A percentile compares a stretch with the other conserved stretches of the same genome.
Evolutionary conservation across 2,888 invertebrate genomes (phyloP).

Genomic region (Drosophila nigritarsus): DNA sequence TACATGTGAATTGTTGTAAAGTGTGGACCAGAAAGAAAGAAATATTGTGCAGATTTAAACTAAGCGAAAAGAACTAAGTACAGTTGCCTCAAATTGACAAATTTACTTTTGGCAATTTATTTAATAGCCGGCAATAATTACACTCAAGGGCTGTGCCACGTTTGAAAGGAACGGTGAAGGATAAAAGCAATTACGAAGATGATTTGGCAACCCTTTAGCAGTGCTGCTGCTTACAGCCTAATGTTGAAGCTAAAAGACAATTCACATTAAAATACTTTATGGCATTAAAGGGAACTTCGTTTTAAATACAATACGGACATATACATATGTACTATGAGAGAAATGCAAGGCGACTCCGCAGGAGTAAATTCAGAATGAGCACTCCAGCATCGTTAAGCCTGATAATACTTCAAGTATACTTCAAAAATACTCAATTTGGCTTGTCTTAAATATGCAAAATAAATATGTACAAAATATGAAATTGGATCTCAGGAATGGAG

Average conservation of each 20-base stretch:
- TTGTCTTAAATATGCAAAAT: neutral
- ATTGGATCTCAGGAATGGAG: neutral
- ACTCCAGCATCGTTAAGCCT: neutral
- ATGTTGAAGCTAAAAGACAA: neutral
- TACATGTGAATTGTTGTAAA: constrained; percentile 3
- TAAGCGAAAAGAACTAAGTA: constrained; percentile 17
- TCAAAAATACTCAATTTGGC: neutral
- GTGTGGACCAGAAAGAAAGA: constrained; percentile 3
- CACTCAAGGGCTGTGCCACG: constrained; percentile 1
- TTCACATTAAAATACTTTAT: neutral
- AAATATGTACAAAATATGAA: constrained; percentile 3
- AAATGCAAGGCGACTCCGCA: too few relatives aligned
- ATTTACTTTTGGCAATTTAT: constrained; percentile 30
- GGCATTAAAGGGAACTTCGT: neutral
- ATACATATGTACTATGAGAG: neutral
- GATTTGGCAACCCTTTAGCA: neutral
- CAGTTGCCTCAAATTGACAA: constrained; percentile 29
- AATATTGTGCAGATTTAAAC: constrained; percentile 51
- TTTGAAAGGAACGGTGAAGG: constrained; percentile 2
- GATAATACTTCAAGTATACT: neutral
- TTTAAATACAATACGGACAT: neutral
- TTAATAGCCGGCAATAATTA: constrained; percentile 43
- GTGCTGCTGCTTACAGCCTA: neutral
- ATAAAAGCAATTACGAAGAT: neutral
- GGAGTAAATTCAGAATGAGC: neutral